Base-by-base conservation (phyloP, 2,113 vertebrate genomes). In the Muntiacus muntjak region DNA sequence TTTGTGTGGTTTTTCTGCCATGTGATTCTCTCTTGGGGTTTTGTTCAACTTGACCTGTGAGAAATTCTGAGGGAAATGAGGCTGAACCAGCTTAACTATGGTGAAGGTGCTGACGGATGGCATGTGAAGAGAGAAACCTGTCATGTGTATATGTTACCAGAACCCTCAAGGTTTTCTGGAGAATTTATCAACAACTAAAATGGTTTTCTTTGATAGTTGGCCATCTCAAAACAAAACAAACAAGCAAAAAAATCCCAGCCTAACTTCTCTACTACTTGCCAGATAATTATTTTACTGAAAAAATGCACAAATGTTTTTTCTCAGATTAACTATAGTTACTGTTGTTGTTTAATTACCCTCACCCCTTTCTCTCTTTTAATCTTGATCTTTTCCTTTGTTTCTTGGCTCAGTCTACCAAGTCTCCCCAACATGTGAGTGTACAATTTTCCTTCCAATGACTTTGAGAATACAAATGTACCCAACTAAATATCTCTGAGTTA, bases 371-470 rank as follows among this genome's bases (percentile, higher is more conserved):
- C 16, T 93, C 36, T 91, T 88, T 89, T 21, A 71, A 71, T 74
- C 16, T 7, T 28, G 7, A 47, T 93, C 96, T 97, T 94, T 64
- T 52, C 64, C n/a, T 81, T 93, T 78, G 15, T 28, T 43, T 36
- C 33, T 52, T 86, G 28, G 89, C 30, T 91, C 54, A 43, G 6
- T 58, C 40, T 76, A 76, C 21, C 33, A 81, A 55, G 23, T 60
- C 2, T 87, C n/a, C 21, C 25, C 60, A 91, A 82, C 2, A 87
- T 54, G 0, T n/a, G 9, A 89, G 43, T n/a, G 17, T 60, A 79
- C 0, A 85, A 15, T 83, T 96, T 87, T 52, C 47, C 60, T 40
- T 87, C 55, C 76, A 89, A 47, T 74, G 50, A 45, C 33, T 83
- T 15, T 26, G 3, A 58, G 55, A 84, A 7, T 16, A 8, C 71